phyloP scores from a whole-genome alignment of 2,888 invertebrate species.

The Physocephala rufipes region DNA sequence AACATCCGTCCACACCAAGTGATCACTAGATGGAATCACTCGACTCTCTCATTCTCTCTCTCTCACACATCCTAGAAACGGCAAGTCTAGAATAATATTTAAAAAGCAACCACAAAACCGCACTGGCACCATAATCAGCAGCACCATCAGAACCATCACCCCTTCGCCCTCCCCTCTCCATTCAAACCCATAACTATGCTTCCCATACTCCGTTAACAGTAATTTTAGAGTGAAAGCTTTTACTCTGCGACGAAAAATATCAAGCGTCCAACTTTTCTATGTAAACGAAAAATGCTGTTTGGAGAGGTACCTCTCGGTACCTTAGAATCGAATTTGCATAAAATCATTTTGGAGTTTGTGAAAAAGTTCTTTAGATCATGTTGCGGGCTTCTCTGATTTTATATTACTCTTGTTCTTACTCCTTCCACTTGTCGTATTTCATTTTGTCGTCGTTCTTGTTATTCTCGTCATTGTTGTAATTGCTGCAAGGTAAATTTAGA shows the following conservation, averaged over 20 bases:
- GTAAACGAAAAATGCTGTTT: too few relatives aligned
- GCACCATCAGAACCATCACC: not conserved
- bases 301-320: not conserved
- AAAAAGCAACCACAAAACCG: not conserved
- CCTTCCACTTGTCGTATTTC: not conserved
- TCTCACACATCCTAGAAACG: too few relatives aligned
- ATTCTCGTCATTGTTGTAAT: slow-evolving; percentile 8
- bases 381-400: not conserved
- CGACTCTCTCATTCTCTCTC: too few relatives aligned
- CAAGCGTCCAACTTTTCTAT: too few relatives aligned
- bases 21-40: too few relatives aligned
- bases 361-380: slow-evolving; percentile 34
- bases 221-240: too few relatives aligned
- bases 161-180: not conserved
- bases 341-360: slow-evolving; percentile 32
- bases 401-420: too few relatives aligned
- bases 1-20: not conserved
- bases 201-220: too few relatives aligned
- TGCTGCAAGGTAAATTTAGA: not conserved
- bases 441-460: not conserved
- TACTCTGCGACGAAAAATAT: too few relatives aligned
- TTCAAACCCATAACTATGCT: slow-evolving; percentile 14
- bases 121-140: not conserved
- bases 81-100: not conserved
- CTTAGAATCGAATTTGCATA: slow-evolving; percentile 32